These are phyloP conservation scores for Sternotherus odoratus DNA, from an alignment of 2,797 vertebrate genomes.

Conservation along the genomic window DNA sequence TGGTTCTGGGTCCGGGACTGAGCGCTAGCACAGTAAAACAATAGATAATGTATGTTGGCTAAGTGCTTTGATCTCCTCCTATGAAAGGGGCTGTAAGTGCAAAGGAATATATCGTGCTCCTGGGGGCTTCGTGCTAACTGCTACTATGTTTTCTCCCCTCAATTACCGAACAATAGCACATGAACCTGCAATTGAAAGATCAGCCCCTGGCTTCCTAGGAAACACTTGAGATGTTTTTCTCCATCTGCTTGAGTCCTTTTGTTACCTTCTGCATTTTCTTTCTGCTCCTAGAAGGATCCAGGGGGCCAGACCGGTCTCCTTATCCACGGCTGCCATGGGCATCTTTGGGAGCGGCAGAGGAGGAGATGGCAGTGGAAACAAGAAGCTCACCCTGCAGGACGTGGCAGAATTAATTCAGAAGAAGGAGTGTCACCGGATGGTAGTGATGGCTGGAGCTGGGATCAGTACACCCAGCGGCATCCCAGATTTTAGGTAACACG, in stretches of 20 bases:
- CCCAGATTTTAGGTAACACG: slow-evolving; percentile 92
- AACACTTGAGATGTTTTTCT: background rate
- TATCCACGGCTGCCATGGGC: background rate
- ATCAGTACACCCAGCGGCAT: slow-evolving; percentile 97
- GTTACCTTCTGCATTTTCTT: background rate
- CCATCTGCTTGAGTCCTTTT: fast-evolving
- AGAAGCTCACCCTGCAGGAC: slow-evolving; percentile 82
- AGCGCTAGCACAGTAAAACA: background rate
- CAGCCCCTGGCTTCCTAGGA: background rate
- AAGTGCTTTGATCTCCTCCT: fast-evolving
- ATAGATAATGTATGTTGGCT: fast-evolving
- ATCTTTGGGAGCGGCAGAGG: slow-evolving; percentile 58
- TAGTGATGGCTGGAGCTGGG: slow-evolving; percentile 95
- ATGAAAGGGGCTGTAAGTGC: fast-evolving
- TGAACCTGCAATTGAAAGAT: background rate
- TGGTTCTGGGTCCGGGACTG: background rate
- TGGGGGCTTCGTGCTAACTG: background rate
- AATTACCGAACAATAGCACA: fast-evolving
- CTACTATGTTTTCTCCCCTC: background rate
- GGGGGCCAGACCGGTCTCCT: background rate
- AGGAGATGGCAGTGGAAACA: slow-evolving; percentile 47
- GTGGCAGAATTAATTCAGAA: slow-evolving; percentile 83
- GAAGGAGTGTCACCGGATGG: slow-evolving; percentile 81
- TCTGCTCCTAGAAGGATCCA: background rate
- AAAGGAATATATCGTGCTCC: fast-evolving